A percentile compares a stretch with the other conserved stretches of the same genome.
Conservation (phyloP, 1,140 invertebrate genomes). For the Drosophila dunni region DNA sequence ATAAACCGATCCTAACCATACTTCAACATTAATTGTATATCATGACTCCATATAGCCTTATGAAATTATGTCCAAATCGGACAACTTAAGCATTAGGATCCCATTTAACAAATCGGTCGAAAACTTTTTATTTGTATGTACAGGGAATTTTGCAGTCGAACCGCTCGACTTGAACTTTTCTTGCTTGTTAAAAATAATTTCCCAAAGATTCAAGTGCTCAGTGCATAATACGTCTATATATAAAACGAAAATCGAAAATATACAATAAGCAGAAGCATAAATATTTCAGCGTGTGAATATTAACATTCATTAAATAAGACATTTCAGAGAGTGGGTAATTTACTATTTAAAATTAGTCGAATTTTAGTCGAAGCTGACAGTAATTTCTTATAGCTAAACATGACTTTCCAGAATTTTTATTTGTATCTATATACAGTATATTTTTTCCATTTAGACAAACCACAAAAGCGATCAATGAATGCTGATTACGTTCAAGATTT, state of each 20-base stretch:
- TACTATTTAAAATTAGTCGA: constrained; percentile 1
- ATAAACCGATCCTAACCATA: too few species aligned
- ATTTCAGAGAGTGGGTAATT: constrained; percentile 2
- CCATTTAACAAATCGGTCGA: too few species aligned
- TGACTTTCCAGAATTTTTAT: background rate
- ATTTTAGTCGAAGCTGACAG: background rate
- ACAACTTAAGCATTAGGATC: too few species aligned
- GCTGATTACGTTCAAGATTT: constrained; percentile 67
- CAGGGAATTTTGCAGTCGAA: too few species aligned
- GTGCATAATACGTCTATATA: constrained; percentile 4
- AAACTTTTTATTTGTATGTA: too few species aligned
- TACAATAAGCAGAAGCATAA: constrained; percentile 20
- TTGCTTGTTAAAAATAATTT: background rate
- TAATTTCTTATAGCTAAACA: constrained; percentile 5
- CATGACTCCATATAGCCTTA: too few species aligned
- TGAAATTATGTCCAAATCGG: too few species aligned
- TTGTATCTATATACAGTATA: background rate
- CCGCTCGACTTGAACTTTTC: too few species aligned
- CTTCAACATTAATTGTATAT: too few species aligned
- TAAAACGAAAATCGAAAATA: background rate
- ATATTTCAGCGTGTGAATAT: constrained; percentile 33
- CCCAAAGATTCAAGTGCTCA: background rate
- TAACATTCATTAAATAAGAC: constrained; percentile 29
- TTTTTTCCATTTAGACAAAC: constrained; percentile 16
- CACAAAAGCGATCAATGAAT: constrained; percentile 50